Base-by-base conservation (phyloP, 1,140 invertebrate species). In the Ectropis grisescens region DNA sequence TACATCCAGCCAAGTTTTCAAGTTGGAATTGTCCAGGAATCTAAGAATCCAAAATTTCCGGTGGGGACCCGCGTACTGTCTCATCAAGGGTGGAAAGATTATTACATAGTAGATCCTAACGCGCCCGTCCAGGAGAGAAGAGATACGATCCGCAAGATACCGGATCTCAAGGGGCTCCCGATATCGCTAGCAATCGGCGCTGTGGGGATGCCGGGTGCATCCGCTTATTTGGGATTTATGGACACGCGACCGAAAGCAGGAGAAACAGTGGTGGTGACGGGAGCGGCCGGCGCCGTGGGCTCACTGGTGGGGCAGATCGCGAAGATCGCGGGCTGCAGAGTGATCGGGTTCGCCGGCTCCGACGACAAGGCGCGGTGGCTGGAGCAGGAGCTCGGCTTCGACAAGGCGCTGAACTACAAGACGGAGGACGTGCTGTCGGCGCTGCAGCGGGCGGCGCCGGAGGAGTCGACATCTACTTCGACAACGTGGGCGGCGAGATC, bases 401-500 rank as follows among this genome's bases (percentile, higher is more conserved):
- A 93, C 62, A 65, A 79, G 44, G 89, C 84, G 1, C 87, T 89
- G 37, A 92, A 93, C 68, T 93, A 93, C 58, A 92, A 92, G 61
- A 88, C 74, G 0, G 74, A 70, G 5, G 60, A 89, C 38, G 38
- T 91, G 10, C 47, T 59, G 2, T 38, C 70, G 13, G 81, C 76
- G 10, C 62, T 92, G 11, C 83, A 83, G 40, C 58, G 86, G 55
- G 80, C 74, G 12, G 89, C 88, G 8, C 88, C 89, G 0, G 59
- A 88, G 2, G 90, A 0, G 81, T 91, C 0, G 88, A 91, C 45
- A 87, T 86, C 47, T 91, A 90, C 33, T 76, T 68, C 34, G 68
- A 78, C 27, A 66, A 88, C 80, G 87, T 90, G 19, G 89, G 89
- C 8, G 89, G 89, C 2, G 84, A 87, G 40, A 78, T 90, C 22